Base-by-base conservation (phyloP, 2,113 vertebrate species). In the Gymnobelideus leadbeateri region DNA sequence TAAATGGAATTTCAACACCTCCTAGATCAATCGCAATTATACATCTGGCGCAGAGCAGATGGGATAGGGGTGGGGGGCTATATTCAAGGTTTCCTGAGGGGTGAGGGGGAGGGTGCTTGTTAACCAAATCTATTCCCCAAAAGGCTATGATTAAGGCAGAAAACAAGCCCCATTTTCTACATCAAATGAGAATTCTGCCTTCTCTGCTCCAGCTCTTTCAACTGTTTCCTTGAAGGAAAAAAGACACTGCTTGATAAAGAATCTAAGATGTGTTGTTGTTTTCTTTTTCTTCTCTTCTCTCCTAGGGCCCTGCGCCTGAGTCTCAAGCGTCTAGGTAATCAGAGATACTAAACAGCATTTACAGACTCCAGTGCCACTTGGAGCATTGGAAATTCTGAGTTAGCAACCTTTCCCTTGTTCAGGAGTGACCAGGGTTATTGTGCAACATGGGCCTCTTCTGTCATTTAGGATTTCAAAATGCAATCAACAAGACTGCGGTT, bases 121-220 rank as follows among this genome's bases (percentile, higher is more conserved):
- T 94, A 95, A 95, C 93, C 96, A 92, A 94, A 96, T 97, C 96
- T 84, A 94, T 97, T 96, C 97, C 84, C 94, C 94, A 94, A 96
- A 94, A 96, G 96, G 96, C 93, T 97, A 84, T 50, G 28, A 49
- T 31, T 37, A 92, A 49, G 46, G 55, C 55, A 37, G 51, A 68
- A 57, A 94, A 93, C 51, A 0, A 0, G 50, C 51, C 95, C 96
- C 93, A 97, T 98, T 97, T 96, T 24, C 26, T 93, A 43, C 93
- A 52, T 50, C 95, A 51, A 91, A 94, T 1, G 25, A 21, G 1
- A 92, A 23, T 43, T 31, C 43, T 9, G 92, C 89, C 94, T 93
- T 37, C 1, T 92, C 89, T 92, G 0, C 91, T 95, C 95, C 96
- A 92, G 95, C 95, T n/a, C 1, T 2, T 84, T 16, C 91, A 84